phyloP scores from a whole-genome alignment of 2,888 invertebrate genomes.

The Anoplius nigerrimus region DNA sequence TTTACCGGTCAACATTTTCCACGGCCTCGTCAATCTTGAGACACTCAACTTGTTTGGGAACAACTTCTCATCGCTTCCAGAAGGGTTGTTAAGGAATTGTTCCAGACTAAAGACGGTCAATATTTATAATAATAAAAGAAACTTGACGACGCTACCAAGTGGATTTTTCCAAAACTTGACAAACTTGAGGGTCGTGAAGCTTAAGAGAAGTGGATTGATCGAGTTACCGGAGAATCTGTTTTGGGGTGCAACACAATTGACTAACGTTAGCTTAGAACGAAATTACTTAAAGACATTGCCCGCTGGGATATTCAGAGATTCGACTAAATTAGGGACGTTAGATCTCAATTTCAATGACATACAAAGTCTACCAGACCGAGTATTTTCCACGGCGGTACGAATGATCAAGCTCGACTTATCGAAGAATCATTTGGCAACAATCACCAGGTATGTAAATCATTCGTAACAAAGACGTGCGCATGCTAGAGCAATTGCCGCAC shows the following conservation, averaged over 20 bases:
- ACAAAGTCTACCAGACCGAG: constrained; percentile 77
- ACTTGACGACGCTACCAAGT: constrained; percentile 78
- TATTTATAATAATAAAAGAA: constrained; percentile 65
- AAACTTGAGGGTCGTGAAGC: constrained; percentile 77
- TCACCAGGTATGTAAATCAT: constrained; percentile 77
- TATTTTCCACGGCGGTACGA: constrained; percentile 78
- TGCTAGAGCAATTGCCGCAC: background rate
- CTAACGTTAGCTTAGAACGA: constrained; percentile 79
- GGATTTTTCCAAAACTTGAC: constrained; percentile 80
- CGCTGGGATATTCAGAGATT: constrained; percentile 79
- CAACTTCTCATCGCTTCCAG: constrained; percentile 80
- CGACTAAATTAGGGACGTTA: constrained; percentile 79
- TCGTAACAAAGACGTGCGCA: background rate
- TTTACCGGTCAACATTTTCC: constrained; percentile 76
- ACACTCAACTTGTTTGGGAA: constrained; percentile 83
- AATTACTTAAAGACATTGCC: constrained; percentile 78
- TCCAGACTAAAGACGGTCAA: constrained; percentile 76
- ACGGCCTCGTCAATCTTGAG: constrained; percentile 78
- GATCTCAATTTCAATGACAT: constrained; percentile 83
- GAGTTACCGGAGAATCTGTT: constrained; percentile 81
- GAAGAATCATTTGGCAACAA: constrained; percentile 79
- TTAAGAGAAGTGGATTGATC: constrained; percentile 78
- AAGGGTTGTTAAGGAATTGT: constrained; percentile 78
- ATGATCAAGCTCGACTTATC: constrained; percentile 80
- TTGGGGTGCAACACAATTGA: constrained; percentile 78